A percentile compares a stretch with the other conserved stretches of the same genome.
phyloP scores from a whole-genome alignment of 2,797 vertebrate genomes.

The Erethizon dorsatum region DNA sequence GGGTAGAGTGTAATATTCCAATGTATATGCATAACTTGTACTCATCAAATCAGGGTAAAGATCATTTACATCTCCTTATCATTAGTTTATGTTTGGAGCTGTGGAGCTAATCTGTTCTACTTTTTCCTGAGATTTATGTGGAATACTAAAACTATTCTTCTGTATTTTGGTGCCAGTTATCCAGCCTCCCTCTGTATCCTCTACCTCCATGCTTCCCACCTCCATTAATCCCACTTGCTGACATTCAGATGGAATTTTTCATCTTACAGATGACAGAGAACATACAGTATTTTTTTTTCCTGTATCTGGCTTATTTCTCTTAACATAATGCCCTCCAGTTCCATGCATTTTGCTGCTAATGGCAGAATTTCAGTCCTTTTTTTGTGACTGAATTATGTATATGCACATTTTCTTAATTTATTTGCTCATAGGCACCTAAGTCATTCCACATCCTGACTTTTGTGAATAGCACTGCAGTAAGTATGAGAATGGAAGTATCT shows the following conservation, averaged over 20 bases:
- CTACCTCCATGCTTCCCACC: fast-evolving
- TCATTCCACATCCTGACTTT: not conserved
- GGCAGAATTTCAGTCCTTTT: not conserved
- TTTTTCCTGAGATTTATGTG: not conserved
- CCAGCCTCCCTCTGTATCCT: not conserved
- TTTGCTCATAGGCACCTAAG: too few species aligned
- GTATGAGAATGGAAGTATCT: not conserved
- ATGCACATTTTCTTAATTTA: not conserved
- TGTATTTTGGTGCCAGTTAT: not conserved
- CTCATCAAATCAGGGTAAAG: not conserved
- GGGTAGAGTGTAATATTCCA: not conserved
- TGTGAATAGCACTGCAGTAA: not conserved
- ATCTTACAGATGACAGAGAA: not conserved
- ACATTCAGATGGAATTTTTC: not conserved
- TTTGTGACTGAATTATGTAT: not conserved
- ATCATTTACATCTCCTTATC: not conserved
- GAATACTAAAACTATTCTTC: too few species aligned
- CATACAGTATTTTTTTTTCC: not conserved
- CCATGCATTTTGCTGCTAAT: not conserved
- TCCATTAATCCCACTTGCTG: not conserved
- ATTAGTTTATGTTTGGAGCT: not conserved
- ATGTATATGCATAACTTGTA: not conserved
- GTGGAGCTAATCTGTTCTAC: not conserved
- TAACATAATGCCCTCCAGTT: not conserved
- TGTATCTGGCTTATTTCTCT: not conserved